A percentile compares a stretch with the other conserved stretches of the same genome.
Conservation (phyloP, 1,140 invertebrate species). For the Diachasma alloeum region DNA sequence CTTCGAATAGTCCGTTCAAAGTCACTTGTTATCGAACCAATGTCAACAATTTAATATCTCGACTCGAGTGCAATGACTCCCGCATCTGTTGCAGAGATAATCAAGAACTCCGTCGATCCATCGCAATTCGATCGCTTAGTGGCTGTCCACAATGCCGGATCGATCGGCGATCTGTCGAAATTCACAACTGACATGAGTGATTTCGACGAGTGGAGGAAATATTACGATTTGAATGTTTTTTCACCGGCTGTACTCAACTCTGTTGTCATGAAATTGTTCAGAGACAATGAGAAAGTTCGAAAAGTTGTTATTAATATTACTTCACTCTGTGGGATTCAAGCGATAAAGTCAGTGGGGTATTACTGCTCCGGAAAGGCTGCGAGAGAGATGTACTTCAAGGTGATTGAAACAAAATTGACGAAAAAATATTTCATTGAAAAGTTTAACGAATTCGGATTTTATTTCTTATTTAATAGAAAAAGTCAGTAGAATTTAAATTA, state of each 20-base stretch:
- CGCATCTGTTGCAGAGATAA: constrained; percentile 54
- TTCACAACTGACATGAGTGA: constrained; percentile 70
- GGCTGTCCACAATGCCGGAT: constrained; percentile 92
- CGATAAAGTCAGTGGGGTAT: constrained; percentile 78
- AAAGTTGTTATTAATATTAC: constrained; percentile 86
- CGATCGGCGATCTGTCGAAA: constrained; percentile 78
- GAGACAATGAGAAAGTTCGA: constrained; percentile 56
- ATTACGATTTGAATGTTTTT: constrained; percentile 83
- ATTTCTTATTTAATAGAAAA: too few relatives aligned
- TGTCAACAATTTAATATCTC: too few relatives aligned
- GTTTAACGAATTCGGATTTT: too few relatives aligned
- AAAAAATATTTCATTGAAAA: too few relatives aligned
- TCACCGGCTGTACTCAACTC: constrained; percentile 80
- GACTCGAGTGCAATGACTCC: too few relatives aligned
- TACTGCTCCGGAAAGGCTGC: constrained; percentile 92
- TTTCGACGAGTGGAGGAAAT: constrained; percentile 69
- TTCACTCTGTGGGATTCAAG: constrained; percentile 81
- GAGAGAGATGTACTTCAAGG: constrained; percentile 89
- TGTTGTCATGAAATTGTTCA: constrained; percentile 73
- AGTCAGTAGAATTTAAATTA: too few relatives aligned
- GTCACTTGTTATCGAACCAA: too few relatives aligned
- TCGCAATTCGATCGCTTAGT: constrained; percentile 73
- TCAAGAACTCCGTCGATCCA: constrained; percentile 56
- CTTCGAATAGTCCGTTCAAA: neutral
- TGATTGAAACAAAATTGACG: constrained; percentile 40